phyloP scores from a whole-genome alignment of 2,888 invertebrate genomes.

The Hirtodrosophila cameraria region DNA sequence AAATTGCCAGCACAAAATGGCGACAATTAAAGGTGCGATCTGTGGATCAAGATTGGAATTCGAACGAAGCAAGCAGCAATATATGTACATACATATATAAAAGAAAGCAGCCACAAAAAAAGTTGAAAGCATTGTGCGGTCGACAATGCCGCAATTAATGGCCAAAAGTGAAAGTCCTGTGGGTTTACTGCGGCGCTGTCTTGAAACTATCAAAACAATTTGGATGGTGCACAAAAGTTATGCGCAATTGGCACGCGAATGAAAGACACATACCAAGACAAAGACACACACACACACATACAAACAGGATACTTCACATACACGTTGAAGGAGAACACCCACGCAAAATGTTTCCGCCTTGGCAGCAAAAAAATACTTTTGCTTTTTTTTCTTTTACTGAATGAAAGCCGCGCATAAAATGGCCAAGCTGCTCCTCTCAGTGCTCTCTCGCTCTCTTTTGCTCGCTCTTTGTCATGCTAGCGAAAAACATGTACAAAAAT shows the following conservation, averaged over 20 bases:
- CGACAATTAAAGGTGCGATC: conserved; percentile 64
- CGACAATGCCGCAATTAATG: conserved; percentile 52
- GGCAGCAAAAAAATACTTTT: conserved; percentile 47
- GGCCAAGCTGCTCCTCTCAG: conserved; percentile 40
- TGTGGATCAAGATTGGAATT: conserved; percentile 25
- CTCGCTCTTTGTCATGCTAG: conserved; percentile 18
- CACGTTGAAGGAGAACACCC: conserved; percentile 26
- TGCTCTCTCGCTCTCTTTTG: conserved; percentile 16
- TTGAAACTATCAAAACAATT: conserved; percentile 52
- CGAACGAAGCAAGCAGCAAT: too few relatives aligned
- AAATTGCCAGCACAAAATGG: conserved; percentile 47
- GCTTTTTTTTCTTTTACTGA: conserved; percentile 55
- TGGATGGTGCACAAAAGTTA: conserved; percentile 44
- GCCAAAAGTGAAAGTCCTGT: conserved; percentile 56
- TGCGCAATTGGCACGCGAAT: conserved; percentile 69
- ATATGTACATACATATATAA: too few relatives aligned
- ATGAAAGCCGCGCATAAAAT: conserved; percentile 64
- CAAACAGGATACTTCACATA: conserved; percentile 3
- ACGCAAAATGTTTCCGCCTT: conserved; percentile 58
- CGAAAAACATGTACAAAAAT: conserved; percentile 17
- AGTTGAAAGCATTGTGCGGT: conserved; percentile 2
- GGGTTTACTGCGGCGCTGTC: conserved; percentile 26
- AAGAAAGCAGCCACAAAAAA: conserved; percentile 12
- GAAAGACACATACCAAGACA: conserved; percentile 22
- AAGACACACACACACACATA: conserved; percentile 7